Evolutionary conservation across 2,113 vertebrate genomes (phyloP), one percentile per base, ranked within the genome.

Genomic region (Gymnorhina tibicen): DNA sequence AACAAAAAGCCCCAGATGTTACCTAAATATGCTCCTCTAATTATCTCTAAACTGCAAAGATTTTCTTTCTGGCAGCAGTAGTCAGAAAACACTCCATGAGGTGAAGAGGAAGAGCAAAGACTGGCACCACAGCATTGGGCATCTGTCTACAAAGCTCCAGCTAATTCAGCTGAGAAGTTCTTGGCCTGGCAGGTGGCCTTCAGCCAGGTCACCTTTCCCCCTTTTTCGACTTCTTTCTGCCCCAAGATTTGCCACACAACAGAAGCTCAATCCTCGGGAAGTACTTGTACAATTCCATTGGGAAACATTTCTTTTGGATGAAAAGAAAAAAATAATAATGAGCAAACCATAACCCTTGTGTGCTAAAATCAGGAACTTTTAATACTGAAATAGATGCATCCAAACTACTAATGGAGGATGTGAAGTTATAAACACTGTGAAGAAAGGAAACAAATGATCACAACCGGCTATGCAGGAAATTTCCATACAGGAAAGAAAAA

Each of bases 181-280:
- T n/a, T 3, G 1, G 11, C 10, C 41, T 18, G 1, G 3, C 35
- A 52, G 4, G 44, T 47, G 16, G 32, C n/a, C 19, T 22, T n/a
- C 63, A 77, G 15, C 32, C 3, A 7, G 5, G 17, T 6, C 55
- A 80, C 35, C 30, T 39, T 60, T 52, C n/a, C 63, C 41, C 30
- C 16, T 44, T n/a, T 86, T 11, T 26, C 14, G 10, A 69, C 20
- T 41, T 87, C 14, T 15, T 77, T n/a, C 50, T 50, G 42, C 50
- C 20, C 52, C 84, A 74, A 44, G 8, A 24, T 59, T 17, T 59
- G 21, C 41, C 49, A 14, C 42, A 37, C 55, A 23, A 41, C 8
- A 11, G 50, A 56, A 91, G 14, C 13, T 49, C n/a, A 33, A 33
- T 5, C 18, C 52, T 81, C 42, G 74, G 30, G 47, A 63, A 60